Evolutionary conservation across 2,797 vertebrate genomes (phyloP).

Genomic region (Limosa lapponica): DNA sequence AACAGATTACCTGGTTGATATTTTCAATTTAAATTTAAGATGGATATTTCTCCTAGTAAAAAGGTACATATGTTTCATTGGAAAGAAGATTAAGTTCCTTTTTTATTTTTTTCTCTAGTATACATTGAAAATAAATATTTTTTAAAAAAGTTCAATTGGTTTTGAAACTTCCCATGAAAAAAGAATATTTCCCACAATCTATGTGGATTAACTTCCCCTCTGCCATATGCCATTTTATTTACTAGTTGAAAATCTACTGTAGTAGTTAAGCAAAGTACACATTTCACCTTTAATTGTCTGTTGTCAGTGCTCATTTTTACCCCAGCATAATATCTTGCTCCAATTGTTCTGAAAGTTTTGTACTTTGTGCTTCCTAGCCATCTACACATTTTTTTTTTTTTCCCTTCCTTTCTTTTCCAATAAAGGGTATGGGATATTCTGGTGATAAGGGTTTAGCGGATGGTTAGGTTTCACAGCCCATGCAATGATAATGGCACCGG

Average conservation of each 20-base stretch:
- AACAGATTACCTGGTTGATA: not conserved
- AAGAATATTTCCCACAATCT: not conserved
- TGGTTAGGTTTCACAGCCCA: not conserved
- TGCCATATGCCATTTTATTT: not conserved
- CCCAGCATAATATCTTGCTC: not conserved
- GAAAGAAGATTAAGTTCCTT: not conserved
- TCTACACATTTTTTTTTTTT: accelerated
- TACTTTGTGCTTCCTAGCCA: not conserved
- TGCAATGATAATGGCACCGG: not conserved
- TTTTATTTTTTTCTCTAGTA: not conserved
- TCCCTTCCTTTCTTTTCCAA: not conserved
- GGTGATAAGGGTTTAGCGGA: accelerated
- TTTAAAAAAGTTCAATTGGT: not conserved
- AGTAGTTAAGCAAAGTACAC: not conserved
- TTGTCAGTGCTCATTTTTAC: not conserved
- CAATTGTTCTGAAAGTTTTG: not conserved
- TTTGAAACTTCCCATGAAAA: not conserved
- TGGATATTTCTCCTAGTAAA: not conserved
- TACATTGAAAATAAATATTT: not conserved
- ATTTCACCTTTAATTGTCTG: not conserved
- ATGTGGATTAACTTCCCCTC: not conserved
- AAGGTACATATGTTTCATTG: not conserved
- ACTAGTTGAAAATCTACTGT: not conserved
- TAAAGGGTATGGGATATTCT: not conserved
- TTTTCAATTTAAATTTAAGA: not conserved